Conservation (phyloP, 2,113 vertebrate species). For the Atractosteus spatula region DNA sequence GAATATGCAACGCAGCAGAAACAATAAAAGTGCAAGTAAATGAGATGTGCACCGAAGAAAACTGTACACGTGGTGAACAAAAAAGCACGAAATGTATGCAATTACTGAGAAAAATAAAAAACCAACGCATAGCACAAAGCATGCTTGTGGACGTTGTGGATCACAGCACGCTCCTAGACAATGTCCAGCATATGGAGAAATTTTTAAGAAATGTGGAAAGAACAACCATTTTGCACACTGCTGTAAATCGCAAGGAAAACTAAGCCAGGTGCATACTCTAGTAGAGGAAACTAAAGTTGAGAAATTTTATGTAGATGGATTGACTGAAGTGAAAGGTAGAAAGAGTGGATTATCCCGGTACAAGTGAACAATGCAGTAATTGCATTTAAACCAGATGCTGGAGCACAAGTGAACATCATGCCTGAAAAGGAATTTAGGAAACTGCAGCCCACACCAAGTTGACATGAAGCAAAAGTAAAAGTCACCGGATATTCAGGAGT, state of each 20-base stretch:
- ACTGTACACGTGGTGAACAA: too few species aligned
- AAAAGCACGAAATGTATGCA: too few species aligned
- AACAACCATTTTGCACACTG: neutral
- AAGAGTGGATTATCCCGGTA: neutral
- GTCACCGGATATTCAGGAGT: neutral
- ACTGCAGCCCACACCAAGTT: neutral
- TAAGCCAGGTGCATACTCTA: neutral
- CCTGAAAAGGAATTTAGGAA: neutral
- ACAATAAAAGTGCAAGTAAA: too few species aligned
- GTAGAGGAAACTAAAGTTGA: neutral
- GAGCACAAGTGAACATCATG: neutral
- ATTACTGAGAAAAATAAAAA: too few species aligned
- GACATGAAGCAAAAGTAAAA: neutral
- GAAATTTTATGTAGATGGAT: conserved; percentile 9
- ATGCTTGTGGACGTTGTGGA: too few species aligned
- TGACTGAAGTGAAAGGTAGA: neutral
- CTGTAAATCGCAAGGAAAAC: neutral
- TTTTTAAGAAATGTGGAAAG: neutral
- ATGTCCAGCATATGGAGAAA: too few species aligned
- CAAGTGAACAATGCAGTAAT: neutral
- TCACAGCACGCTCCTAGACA: too few species aligned
- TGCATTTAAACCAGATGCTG: neutral
- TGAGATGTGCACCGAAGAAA: too few species aligned
- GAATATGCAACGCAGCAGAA: too few species aligned
- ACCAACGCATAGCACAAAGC: too few species aligned